A percentile compares a stretch with the other conserved stretches of the same genome.
These are phyloP conservation scores for Perithous albicinctus DNA, from an alignment of 2,888 invertebrate genomes.

Conservation along the genomic window DNA sequence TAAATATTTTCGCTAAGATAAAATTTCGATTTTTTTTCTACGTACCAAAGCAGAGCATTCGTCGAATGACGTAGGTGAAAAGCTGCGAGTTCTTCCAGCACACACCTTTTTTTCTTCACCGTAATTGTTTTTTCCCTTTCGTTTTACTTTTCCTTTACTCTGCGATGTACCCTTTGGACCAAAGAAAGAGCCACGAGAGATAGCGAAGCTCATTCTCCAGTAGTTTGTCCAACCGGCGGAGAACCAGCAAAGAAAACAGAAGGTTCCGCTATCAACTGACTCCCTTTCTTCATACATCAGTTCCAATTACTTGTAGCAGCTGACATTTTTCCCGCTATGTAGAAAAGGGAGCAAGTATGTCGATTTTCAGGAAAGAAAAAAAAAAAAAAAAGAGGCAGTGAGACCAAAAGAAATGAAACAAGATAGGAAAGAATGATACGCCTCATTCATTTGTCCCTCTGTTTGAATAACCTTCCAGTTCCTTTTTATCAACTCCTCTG, in stretches of 20 bases:
- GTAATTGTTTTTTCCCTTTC: not conserved
- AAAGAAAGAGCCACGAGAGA: not conserved
- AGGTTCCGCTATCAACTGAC: not conserved
- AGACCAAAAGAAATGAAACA: not conserved
- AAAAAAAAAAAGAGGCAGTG: conserved; percentile 6
- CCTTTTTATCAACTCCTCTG: not conserved
- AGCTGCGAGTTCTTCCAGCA: not conserved
- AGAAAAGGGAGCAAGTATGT: not conserved
- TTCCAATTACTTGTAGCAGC: conserved; percentile 23
- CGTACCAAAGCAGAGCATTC: not conserved
- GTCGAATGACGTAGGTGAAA: not conserved
- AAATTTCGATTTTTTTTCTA: too few species aligned
- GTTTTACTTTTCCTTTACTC: not conserved
- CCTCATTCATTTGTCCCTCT: not conserved
- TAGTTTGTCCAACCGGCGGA: not conserved
- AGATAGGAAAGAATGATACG: not conserved
- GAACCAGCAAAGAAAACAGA: conserved; percentile 26
- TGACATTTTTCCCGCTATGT: conserved; percentile 16
- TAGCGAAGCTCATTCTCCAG: not conserved
- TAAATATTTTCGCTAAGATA: too few species aligned
- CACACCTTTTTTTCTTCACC: not conserved
- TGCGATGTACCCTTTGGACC: not conserved
- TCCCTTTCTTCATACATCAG: not conserved
- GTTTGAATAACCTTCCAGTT: not conserved
- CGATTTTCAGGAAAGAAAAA: not conserved